phyloP scores from a whole-genome alignment of 2,888 invertebrate genomes.

The Scelioninae gen. 2 region DNA sequence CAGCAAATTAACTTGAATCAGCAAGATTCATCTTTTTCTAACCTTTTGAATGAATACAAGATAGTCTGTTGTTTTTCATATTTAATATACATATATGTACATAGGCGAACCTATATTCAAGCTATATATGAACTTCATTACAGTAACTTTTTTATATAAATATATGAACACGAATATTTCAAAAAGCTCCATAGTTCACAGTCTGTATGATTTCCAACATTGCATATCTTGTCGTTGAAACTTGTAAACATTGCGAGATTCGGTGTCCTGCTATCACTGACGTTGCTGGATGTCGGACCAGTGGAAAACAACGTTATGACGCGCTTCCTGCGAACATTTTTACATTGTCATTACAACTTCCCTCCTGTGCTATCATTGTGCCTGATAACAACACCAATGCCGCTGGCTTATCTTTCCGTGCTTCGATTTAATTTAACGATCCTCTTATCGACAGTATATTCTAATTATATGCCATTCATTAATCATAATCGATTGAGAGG shows the following conservation, averaged over 20 bases:
- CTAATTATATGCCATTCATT: constrained; percentile 30
- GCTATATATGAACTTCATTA: too few species aligned
- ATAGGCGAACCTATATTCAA: too few species aligned
- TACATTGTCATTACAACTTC: constrained; percentile 45
- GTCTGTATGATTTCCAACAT: constrained; percentile 33
- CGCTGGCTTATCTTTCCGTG: constrained; percentile 20
- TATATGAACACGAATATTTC: too few species aligned
- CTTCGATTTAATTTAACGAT: constrained; percentile 32
- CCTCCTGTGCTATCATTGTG: constrained; percentile 10
- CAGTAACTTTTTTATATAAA: too few species aligned
- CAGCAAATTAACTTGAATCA: too few species aligned
- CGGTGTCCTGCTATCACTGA: constrained; percentile 48
- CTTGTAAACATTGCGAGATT: constrained; percentile 46
- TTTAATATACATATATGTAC: too few species aligned
- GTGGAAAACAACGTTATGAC: constrained; percentile 65
- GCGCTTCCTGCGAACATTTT: constrained; percentile 60
- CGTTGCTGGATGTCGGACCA: constrained; percentile 39
- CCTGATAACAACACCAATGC: constrained; percentile 17
- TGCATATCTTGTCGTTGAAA: constrained; percentile 27
- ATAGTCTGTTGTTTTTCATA: too few species aligned
- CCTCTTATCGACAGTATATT: constrained; percentile 22
- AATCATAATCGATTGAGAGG: neutral
- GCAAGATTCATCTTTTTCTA: too few species aligned
- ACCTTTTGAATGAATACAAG: too few species aligned
- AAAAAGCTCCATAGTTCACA: too few species aligned